Base-by-base conservation (phyloP, 2,888 invertebrate genomes). In the Dimorphilus gyrociliatus region DNA sequence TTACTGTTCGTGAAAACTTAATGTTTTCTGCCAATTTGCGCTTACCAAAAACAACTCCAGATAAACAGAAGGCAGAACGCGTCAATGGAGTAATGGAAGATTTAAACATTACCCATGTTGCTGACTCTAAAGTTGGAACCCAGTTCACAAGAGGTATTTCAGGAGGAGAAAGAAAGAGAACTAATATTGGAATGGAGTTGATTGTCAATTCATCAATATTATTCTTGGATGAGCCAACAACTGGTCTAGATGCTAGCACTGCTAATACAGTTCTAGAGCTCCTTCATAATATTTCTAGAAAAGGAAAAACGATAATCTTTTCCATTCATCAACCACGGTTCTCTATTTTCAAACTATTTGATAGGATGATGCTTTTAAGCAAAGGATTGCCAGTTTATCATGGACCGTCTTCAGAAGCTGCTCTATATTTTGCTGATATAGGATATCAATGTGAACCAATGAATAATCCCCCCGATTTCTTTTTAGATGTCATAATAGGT, bases 151-250 rank as follows among this genome's bases (percentile, higher is more conserved):
- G 59, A 2, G 59, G 59, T 10, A 49, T 59, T n/a, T 59, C 59
- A 5, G 58, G 59, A 17, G 59, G 59, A 17, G 59, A 59, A 41
- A 41, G 55, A 24, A 59, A 59, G 39, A 41, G 59, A 17, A 51
- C 51, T 19, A 57, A 55, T 35, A 59, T 59, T 36, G 59, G 58
- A 7, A 58, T 58, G 58, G 59, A 59, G 42, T 38, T 59, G 41
- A 54, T 59, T 31, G 55, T 52, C 31, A 46, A 48, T 18, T 58
- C 59, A 25, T 45, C 48, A n/a, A 49, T 59, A n/a, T 44, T 59
- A n/a, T 59, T 59, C 34, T 47, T 59, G 16, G 59, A 59, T 42
- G 59, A 59, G 35, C 59, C 59, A 21, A 59, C 59, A 8, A 57
- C 59, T 31, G 59, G 59, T 3, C 47, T 59, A n/a, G 59, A 59